Conservation (phyloP, 2,797 vertebrate species). For the Orientallactaga sibirica region DNA sequence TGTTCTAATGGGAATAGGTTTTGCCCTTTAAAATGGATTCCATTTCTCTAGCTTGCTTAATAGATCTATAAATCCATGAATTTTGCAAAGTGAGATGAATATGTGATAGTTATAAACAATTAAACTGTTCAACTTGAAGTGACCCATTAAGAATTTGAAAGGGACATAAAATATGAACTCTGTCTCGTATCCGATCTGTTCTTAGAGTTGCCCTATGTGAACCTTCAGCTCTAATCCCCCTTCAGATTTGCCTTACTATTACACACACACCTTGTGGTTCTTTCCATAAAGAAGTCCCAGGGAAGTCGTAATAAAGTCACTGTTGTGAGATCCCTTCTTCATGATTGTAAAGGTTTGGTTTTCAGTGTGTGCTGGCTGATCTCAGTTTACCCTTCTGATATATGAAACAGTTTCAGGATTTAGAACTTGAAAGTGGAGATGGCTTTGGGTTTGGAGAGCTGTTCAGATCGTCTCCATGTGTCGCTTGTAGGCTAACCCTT, state of each 20-base stretch:
- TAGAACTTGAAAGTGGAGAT: conserved; percentile 69
- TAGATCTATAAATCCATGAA: conserved; percentile 75
- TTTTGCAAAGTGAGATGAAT: conserved; percentile 74
- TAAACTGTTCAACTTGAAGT: conserved; percentile 77
- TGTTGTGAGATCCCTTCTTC: conserved; percentile 67
- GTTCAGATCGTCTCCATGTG: not conserved
- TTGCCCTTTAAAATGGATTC: conserved; percentile 62
- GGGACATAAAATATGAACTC: conserved; percentile 78
- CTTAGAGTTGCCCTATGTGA: conserved; percentile 66
- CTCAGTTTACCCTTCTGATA: conserved; percentile 68
- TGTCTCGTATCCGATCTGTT: conserved; percentile 72
- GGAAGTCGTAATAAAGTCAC: conserved; percentile 76
- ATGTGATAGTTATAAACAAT: conserved; percentile 62
- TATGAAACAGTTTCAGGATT: conserved; percentile 54
- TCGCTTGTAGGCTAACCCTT: conserved; percentile 25
- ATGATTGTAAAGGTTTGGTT: conserved; percentile 44
- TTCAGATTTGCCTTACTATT: conserved; percentile 76
- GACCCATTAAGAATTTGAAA: conserved; percentile 79
- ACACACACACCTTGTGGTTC: conserved; percentile 15
- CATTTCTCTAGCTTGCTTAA: conserved; percentile 75
- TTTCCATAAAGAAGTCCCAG: conserved; percentile 60
- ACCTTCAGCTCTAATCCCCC: conserved; percentile 74
- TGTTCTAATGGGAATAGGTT: not conserved
- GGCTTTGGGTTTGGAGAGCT: conserved; percentile 48
- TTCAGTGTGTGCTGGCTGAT: conserved; percentile 64